Base-by-base conservation (phyloP, 2,888 invertebrate species). In the Eupithecia inturbata region DNA sequence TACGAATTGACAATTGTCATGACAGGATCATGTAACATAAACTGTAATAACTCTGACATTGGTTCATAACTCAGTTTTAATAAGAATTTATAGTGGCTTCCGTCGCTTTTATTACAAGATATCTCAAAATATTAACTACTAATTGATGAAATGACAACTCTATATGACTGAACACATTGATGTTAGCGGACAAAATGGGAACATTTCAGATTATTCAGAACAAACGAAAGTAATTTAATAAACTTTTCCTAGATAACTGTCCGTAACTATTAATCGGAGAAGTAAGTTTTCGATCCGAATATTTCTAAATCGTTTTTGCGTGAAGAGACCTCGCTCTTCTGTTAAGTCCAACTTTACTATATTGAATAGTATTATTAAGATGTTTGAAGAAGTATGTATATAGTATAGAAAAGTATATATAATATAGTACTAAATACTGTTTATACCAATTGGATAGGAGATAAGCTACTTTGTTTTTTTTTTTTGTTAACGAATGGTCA, bases 31-130 rank as follows among this genome's bases (percentile, higher is more conserved):
- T 62, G 62, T 62, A 33, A 45, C 74, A 71, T 74, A 74, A 71
- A 84, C 82, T 82, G 60, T 66, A 69, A 68, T 81, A 81, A 77
- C 71, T 49, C 70, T 72, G 57, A 77, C 79, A 79, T 76, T 77
- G 64, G 68, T 66, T 26, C 71, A 63, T 77, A 74, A 73, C 68
- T 79, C 77, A 74, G 73, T 66, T 75, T 74, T 75, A 72, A 74
- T 41, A 71, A 74, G 71, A 64, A 72, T 74, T 74, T 64, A 73
- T 72, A 4, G 73, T 70, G 67, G 49, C 72, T 68, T 62, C 67
- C 64, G 68, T 49, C 62, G 68, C 57, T 72, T 72, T 75, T 70
- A 75, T 72, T 64, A 64, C 74, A 39, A 63, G 68, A 16, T 57
- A 26, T 22, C 26, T 57, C 57, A 57, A 57, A 57, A 57, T 57